phyloP scores from a whole-genome alignment of 2,113 vertebrate species.

The Lutjanus erythropterus region DNA sequence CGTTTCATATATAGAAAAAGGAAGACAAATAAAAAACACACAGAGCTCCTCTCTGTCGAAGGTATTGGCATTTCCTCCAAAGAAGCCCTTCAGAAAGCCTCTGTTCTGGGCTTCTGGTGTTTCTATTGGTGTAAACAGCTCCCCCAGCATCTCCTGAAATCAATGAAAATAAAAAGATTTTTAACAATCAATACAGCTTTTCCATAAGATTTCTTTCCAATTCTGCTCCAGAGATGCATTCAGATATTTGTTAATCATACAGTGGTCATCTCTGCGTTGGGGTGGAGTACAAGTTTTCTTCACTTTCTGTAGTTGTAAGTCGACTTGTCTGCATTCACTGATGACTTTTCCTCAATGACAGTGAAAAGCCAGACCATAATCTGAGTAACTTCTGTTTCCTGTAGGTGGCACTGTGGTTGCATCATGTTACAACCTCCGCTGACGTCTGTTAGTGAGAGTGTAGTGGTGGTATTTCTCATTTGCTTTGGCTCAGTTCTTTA shows the following conservation, averaged over 20 bases:
- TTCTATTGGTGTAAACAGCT: conserved; percentile 96
- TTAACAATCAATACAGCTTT: neutral
- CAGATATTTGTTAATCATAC: neutral
- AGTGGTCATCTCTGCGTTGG: neutral
- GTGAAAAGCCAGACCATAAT: neutral
- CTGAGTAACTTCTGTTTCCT: conserved; percentile 37
- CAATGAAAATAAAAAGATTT: neutral
- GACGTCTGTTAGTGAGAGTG: neutral
- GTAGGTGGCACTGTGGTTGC: conserved; percentile 69
- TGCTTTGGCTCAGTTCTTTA: too few species aligned
- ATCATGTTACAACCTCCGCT: neutral
- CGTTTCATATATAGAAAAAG: neutral
- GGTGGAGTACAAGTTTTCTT: neutral
- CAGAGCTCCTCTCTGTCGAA: conserved; percentile 98
- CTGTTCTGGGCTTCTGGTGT: conserved; percentile 97
- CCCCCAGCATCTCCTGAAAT: conserved; percentile 95
- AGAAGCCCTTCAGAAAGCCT: conserved; percentile 98
- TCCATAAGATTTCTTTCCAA: neutral
- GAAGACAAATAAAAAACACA: conserved; percentile 80
- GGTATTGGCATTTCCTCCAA: conserved; percentile 93
- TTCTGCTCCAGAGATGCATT: neutral
- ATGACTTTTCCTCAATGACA: neutral
- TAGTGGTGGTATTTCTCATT: neutral
- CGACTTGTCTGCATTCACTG: neutral
- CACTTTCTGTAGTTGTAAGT: neutral